These are phyloP conservation scores for Orthonychiurus folsomi DNA, from an alignment of 2,888 invertebrate species.

Conservation along the genomic window DNA sequence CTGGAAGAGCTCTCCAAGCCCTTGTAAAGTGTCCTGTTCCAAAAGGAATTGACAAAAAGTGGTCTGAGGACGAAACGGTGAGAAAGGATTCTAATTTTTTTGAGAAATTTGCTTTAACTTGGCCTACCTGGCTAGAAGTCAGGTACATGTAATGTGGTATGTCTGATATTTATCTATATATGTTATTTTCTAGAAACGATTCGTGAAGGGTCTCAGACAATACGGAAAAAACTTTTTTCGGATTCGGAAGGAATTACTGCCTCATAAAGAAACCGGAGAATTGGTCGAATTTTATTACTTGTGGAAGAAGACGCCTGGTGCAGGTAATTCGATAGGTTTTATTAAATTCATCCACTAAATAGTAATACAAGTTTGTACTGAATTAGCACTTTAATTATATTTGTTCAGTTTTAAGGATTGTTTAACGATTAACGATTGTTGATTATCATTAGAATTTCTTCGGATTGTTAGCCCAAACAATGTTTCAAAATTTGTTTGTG, in stretches of 20 bases:
- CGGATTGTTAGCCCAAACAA: no score
- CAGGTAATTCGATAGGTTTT: no score
- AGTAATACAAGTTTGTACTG: no score
- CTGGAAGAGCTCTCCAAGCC: constrained; percentile 89
- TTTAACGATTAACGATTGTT: no score
- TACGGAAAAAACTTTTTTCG: constrained; percentile 99
- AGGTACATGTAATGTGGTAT: constrained; percentile 3
- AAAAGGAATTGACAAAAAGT: constrained; percentile 93
- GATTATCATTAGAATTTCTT: no score
- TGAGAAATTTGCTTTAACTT: not conserved
- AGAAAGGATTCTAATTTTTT: not conserved
- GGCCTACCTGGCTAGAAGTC: not conserved
- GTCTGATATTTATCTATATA: not conserved
- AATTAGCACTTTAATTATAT: no score
- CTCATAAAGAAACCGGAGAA: constrained; percentile 94
- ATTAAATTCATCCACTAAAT: constrained; percentile 44
- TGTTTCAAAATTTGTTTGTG: no score
- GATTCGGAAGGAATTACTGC: constrained; percentile 89
- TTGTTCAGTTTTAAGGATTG: no score
- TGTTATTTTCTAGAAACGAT: constrained; percentile 62
- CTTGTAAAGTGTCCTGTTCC: constrained; percentile 95
- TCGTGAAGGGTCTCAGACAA: constrained; percentile 94
- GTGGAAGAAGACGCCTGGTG: constrained; percentile 99
- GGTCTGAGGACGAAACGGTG: constrained; percentile 59
- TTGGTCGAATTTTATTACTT: constrained; percentile 97